These are phyloP conservation scores for Drosophila nannoptera DNA, from an alignment of 1,140 invertebrate species.

Conservation along the genomic window DNA sequence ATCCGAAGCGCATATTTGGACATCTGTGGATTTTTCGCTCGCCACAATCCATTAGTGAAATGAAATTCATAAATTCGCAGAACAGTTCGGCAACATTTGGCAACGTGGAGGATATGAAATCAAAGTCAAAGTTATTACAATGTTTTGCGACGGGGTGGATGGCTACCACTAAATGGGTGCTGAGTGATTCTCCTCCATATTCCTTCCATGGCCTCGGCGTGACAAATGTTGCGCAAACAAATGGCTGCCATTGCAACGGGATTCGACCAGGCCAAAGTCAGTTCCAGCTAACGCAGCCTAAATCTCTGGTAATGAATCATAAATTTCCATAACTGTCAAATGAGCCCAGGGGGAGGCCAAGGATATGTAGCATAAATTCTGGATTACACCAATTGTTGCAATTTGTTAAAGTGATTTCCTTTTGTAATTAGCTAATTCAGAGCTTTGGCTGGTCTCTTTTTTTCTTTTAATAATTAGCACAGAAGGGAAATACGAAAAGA, in stretches of 20 bases:
- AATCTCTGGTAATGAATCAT: constrained; percentile 67
- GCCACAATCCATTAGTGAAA: constrained; percentile 74
- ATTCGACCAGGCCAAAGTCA: constrained; percentile 18
- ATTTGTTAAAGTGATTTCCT: constrained; percentile 48
- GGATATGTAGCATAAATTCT: constrained; percentile 1
- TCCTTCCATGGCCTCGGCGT: constrained; percentile 47
- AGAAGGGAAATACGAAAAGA: not conserved
- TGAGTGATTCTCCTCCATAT: constrained; percentile 48
- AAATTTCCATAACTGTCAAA: constrained; percentile 76
- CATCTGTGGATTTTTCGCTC: constrained; percentile 64
- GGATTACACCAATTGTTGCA: constrained; percentile 42
- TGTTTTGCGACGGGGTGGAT: constrained; percentile 52
- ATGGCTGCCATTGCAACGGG: constrained; percentile 62
- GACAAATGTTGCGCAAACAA: constrained; percentile 77
- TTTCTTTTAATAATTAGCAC: not conserved
- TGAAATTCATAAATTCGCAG: constrained; percentile 71
- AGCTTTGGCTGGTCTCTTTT: not conserved
- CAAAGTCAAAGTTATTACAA: constrained; percentile 61
- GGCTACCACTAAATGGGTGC: constrained; percentile 27
- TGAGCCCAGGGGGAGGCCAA: constrained; percentile 35
- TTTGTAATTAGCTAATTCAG: constrained; percentile 54
- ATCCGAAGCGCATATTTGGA: constrained; percentile 61
- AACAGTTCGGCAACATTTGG: constrained; percentile 68
- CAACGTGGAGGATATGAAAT: constrained; percentile 56
- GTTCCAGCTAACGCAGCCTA: constrained; percentile 23